These are phyloP conservation scores for Caenorhabditis becei DNA, from an alignment of 2,888 invertebrate species.

Conservation along the genomic window DNA sequence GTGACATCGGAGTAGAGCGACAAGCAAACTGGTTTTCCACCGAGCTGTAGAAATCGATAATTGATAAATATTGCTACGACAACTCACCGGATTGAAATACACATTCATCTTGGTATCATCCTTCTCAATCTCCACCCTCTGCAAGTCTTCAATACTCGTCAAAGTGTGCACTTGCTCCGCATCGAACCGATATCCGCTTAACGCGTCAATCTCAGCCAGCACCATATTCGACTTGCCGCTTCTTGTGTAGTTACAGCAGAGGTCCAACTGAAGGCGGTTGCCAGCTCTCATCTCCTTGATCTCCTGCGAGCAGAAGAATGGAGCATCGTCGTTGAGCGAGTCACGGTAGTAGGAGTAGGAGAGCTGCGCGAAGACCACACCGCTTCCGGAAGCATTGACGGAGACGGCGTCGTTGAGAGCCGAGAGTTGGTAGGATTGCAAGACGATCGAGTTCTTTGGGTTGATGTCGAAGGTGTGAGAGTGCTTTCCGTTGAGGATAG, in stretches of 20 bases:
- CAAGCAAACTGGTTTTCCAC: slow-evolving; percentile 85
- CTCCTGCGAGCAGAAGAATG: slow-evolving; percentile 80
- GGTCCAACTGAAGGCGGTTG: slow-evolving; percentile 77
- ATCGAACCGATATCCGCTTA: slow-evolving; percentile 76
- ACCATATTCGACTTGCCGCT: slow-evolving; percentile 82
- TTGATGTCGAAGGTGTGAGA: slow-evolving; percentile 73
- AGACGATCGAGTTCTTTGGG: slow-evolving; percentile 85
- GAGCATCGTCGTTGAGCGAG: slow-evolving; percentile 73
- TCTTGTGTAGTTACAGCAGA: slow-evolving; percentile 82
- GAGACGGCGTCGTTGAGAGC: slow-evolving; percentile 84
- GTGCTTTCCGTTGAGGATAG: slow-evolving; percentile 84
- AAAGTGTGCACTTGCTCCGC: slow-evolving; percentile 64
- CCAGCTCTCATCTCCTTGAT: slow-evolving; percentile 77
- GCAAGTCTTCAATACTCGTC: slow-evolving; percentile 78
- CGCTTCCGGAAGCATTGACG: slow-evolving; percentile 89
- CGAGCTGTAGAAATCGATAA: no score
- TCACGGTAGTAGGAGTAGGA: slow-evolving; percentile 90
- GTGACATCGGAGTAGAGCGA: slow-evolving; percentile 90
- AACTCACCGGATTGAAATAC: slow-evolving; percentile 83
- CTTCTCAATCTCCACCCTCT: slow-evolving; percentile 82
- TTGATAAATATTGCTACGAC: slow-evolving; percentile 14
- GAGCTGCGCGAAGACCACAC: slow-evolving; percentile 85
- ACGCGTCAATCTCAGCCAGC: slow-evolving; percentile 82
- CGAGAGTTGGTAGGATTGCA: slow-evolving; percentile 84
- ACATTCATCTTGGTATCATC: slow-evolving; percentile 82